These are phyloP conservation scores for Sebastes minor DNA, from an alignment of 2,797 vertebrate species.

Conservation along the genomic window DNA sequence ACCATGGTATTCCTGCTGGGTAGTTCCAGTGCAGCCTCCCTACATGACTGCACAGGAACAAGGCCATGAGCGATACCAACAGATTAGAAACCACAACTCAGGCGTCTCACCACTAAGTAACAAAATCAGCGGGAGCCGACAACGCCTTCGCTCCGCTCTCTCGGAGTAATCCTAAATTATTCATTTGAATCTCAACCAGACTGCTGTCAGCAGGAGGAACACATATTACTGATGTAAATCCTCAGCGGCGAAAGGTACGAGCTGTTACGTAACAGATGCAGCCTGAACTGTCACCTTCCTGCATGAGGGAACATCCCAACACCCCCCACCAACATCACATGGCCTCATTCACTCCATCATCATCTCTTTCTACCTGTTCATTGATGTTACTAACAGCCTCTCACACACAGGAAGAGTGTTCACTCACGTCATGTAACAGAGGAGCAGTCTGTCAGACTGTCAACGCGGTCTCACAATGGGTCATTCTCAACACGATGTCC, in stretches of 20 bases:
- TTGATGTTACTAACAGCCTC: background rate
- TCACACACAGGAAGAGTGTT: background rate
- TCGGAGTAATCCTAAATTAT: slow-evolving; percentile 70
- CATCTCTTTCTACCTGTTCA: background rate
- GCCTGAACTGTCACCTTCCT: slow-evolving; percentile 41
- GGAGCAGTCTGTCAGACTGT: background rate
- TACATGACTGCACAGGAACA: slow-evolving; percentile 26
- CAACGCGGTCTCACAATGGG: background rate
- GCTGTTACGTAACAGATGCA: slow-evolving; percentile 59
- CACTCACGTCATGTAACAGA: background rate
- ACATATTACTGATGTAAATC: slow-evolving; percentile 70
- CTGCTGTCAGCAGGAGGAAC: slow-evolving; percentile 53
- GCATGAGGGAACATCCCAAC: slow-evolving; percentile 13
- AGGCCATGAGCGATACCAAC: slow-evolving; percentile 8
- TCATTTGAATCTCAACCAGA: slow-evolving; percentile 51
- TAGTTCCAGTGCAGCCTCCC: background rate
- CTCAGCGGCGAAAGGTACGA: slow-evolving; percentile 45
- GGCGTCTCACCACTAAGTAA: slow-evolving; percentile 19
- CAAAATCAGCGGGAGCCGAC: slow-evolving; percentile 33
- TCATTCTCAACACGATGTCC: background rate
- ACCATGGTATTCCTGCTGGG: background rate
- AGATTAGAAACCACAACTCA: slow-evolving; percentile 35
- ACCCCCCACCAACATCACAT: slow-evolving; percentile 12
- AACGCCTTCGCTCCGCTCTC: slow-evolving; percentile 34
- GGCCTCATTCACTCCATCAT: slow-evolving; percentile 72